Evolutionary conservation across 92 coral and sea anemone genomes (phyloP), one percentile per base, ranked within the genome.

Genomic region (Paragorgia papillata): DNA sequence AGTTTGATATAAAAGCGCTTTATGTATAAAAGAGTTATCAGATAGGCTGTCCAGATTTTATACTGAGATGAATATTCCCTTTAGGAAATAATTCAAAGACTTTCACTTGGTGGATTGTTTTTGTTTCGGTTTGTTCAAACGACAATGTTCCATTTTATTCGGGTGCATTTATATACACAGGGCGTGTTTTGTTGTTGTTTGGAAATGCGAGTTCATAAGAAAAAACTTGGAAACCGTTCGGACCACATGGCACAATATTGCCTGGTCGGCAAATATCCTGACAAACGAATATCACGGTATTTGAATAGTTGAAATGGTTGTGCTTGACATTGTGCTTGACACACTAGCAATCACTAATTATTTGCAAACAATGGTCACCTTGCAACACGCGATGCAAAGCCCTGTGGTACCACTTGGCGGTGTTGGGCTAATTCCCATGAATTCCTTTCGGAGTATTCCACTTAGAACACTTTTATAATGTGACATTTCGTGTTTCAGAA

Each of bases 211-310:
- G n/a, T n/a, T n/a, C n/a, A n/a, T n/a, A n/a, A n/a, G n/a, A n/a
- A n/a, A n/a, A 46, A 46, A n/a, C 15, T 46, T 46, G n/a, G 17
- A 7, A 46, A 46, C 53, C n/a, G 53, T 7, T 15, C n/a, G 12
- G 12, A 12, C 53, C 53, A 7, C 10, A 37, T 37, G 43, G 43
- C 43, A 10, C 43, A n/a, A n/a, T 37, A 10, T 46, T 2, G 53
- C 53, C 53, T 37, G n/a, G 14, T 7, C 53, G 15, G 12, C 2
- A 7, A 6, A 15, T 46, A 6, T 46, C 15, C 53, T n/a, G 53
- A 46, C 53, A 46, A n/a, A 46, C 53, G 15, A 46, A 46, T 46
- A 46, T 46, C 53, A 46, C 53, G 53, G 53, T 46, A 46, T 46
- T 46, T 46, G 53, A 46, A 46, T 46, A 46, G 53, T 46, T 46